Conservation (phyloP, 2,113 vertebrate species). For the Formicarius rufipectus region DNA sequence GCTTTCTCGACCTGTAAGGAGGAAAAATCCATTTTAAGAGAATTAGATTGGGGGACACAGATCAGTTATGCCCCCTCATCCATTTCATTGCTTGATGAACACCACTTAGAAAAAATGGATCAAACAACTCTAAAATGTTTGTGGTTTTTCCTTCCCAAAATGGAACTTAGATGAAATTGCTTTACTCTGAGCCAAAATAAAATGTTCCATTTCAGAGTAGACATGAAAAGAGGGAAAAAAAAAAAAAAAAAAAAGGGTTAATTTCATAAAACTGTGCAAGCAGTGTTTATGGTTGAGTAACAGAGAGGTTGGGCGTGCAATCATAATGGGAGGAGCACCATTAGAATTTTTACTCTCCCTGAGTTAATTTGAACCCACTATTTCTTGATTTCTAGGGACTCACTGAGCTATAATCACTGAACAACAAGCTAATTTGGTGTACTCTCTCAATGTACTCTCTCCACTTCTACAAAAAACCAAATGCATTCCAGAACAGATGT, state of each 20-base stretch:
- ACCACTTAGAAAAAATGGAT: background rate
- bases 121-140: background rate
- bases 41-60: background rate
- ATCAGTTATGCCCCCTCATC: background rate
- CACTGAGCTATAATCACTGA: background rate
- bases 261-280: background rate
- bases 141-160: background rate
- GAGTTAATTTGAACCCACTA: background rate
- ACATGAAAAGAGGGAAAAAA: background rate
- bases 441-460: background rate
- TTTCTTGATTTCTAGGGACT: background rate
- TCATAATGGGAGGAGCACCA: background rate
- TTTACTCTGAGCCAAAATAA: background rate
- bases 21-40: background rate
- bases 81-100: background rate
- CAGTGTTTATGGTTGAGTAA: background rate
- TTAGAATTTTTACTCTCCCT: background rate
- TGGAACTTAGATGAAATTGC: background rate
- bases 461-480: background rate
- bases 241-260: background rate
- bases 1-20: background rate
- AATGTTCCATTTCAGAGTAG: background rate
- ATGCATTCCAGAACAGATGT: background rate
- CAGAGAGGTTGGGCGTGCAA: background rate
- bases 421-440: background rate